Evolutionary conservation across 23 tunicate species (phyloP).

Genomic region (Oikopleura dioica): DNA sequence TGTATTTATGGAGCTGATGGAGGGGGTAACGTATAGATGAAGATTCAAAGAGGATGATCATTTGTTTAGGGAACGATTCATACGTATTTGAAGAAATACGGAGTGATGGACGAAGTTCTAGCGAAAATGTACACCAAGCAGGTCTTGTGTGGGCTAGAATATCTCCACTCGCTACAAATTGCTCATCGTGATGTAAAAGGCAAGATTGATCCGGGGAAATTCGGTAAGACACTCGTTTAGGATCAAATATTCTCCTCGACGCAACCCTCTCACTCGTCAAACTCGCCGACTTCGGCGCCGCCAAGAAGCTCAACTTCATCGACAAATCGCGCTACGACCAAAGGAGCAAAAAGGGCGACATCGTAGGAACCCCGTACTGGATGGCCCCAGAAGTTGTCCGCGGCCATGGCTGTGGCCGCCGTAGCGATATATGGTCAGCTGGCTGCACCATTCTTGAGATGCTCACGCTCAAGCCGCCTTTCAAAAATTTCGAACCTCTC

Average conservation of each 20-base stretch:
- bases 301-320: conserved; percentile 21
- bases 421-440: conserved; percentile 66
- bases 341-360: conserved; percentile 10
- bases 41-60: not conserved
- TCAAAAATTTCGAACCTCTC: not conserved
- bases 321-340: conserved; percentile 18
- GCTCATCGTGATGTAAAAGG: conserved; percentile 30
- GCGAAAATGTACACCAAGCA: conserved; percentile 47
- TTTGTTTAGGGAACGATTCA: conserved; percentile 36
- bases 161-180: conserved; percentile 31
- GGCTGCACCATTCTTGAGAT: conserved; percentile 1
- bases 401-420: conserved; percentile 47
- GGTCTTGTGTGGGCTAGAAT: conserved; percentile 46
- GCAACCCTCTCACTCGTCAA: conserved; percentile 34
- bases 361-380: conserved; percentile 93
- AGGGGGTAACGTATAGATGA: not conserved
- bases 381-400: conserved; percentile 98
- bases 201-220: not conserved
- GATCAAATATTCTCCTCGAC: conserved; percentile 63
- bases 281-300: conserved; percentile 87
- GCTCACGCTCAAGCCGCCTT: not conserved
- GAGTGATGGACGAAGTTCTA: conserved; percentile 30
- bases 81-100: conserved; percentile 27
- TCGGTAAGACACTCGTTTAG: conserved; percentile 20
- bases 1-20: conserved; percentile 4